Evolutionary conservation across 1,140 invertebrate genomes (phyloP).

Genomic region (Drosophila yakuba): DNA sequence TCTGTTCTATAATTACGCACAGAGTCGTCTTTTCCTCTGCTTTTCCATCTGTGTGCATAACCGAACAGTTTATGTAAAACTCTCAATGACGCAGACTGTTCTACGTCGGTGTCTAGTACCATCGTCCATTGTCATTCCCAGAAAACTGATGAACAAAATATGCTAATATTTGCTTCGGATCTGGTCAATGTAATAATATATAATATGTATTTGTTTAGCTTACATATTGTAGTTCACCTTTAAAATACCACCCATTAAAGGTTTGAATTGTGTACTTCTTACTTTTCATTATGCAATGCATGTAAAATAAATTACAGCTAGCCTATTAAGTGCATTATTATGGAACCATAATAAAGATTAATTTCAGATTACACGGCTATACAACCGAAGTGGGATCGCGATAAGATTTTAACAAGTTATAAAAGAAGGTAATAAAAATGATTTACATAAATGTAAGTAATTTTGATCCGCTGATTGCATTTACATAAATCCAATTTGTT

Average conservation of each 20-base stretch:
- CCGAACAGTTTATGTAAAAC: constrained; percentile 69
- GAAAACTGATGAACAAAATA: constrained; percentile 10
- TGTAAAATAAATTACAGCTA: neutral
- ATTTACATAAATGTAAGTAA: neutral
- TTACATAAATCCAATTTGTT: neutral
- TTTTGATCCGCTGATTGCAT: neutral
- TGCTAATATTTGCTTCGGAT: neutral
- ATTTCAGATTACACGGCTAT: neutral
- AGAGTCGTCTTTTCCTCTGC: constrained; percentile 8
- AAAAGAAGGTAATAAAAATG: neutral
- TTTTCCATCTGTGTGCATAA: constrained; percentile 18
- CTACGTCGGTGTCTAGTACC: constrained; percentile 30
- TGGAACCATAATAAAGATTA: constrained; percentile 16
- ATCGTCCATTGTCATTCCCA: constrained; percentile 4
- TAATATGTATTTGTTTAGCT: neutral
- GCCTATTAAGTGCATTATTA: no score
- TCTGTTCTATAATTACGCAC: constrained; percentile 73
- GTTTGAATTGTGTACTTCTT: no score
- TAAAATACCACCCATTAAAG: no score
- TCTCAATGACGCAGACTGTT: constrained; percentile 16
- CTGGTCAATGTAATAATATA: neutral
- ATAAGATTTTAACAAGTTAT: neutral
- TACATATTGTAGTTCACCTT: no score
- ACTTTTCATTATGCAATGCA: neutral
- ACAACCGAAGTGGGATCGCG: neutral